phyloP scores from a whole-genome alignment of 2,888 invertebrate genomes.

The Tenthredo mesomela region DNA sequence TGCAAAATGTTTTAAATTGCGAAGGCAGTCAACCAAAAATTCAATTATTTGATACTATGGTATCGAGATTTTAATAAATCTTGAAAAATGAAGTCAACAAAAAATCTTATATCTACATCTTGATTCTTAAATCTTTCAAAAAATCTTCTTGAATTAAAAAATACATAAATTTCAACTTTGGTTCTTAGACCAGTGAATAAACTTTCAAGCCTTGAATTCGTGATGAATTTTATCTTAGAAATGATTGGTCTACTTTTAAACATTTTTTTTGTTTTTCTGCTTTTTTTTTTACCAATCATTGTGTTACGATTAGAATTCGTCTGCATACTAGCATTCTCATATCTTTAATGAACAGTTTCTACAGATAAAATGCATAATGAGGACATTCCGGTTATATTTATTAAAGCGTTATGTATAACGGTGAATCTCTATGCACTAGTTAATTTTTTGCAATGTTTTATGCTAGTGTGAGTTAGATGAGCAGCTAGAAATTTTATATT shows the following conservation, averaged over 20 bases:
- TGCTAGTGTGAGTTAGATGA: neutral
- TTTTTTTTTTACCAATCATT: neutral
- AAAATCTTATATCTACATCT: neutral
- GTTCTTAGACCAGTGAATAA: neutral
- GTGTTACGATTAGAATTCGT: neutral
- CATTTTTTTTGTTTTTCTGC: no score
- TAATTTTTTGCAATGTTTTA: slow-evolving; percentile 5
- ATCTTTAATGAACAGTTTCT: neutral
- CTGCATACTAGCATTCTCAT: neutral
- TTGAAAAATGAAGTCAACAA: neutral
- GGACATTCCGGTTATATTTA: slow-evolving; percentile 26
- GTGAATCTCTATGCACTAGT: slow-evolving; percentile 31
- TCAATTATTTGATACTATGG: neutral
- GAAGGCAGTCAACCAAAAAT: neutral
- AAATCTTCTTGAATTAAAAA: neutral
- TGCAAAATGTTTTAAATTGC: neutral
- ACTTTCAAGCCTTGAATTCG: neutral
- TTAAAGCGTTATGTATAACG: slow-evolving; percentile 36
- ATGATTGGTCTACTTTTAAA: neutral
- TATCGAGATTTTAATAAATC: neutral
- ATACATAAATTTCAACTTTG: neutral
- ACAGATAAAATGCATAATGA: slow-evolving; percentile 5
- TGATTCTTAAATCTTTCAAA: neutral
- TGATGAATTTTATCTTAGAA: neutral
- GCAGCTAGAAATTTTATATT: neutral